Percentiles rank a stretch among this genome's conserved stretches.
Evolutionary conservation across 2,888 invertebrate genomes (phyloP).

Genomic region (Pherbina coryleti): DNA sequence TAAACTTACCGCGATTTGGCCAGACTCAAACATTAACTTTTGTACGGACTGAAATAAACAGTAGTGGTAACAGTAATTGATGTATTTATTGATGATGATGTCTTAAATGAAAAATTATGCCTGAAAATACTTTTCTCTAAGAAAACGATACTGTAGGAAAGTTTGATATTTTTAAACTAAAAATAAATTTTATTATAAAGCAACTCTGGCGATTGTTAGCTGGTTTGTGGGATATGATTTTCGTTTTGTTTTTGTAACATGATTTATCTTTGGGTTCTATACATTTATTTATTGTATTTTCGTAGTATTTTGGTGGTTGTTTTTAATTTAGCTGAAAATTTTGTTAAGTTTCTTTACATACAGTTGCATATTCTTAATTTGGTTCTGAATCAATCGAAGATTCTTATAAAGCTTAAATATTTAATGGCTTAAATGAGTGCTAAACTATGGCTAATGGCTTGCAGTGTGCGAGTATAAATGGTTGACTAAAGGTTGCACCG

Average conservation of each 20-base stretch:
- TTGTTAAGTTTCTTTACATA: slow-evolving; percentile 10
- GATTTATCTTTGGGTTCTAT: neutral
- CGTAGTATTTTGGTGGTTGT: neutral
- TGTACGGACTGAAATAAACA: slow-evolving; percentile 64
- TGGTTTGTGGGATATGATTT: slow-evolving; percentile 47
- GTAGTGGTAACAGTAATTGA: slow-evolving; percentile 16
- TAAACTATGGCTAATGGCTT: slow-evolving; percentile 10
- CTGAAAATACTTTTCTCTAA: neutral
- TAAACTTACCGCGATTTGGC: slow-evolving; percentile 65
- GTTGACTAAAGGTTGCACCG: neutral
- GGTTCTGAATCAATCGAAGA: neutral
- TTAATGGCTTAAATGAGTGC: slow-evolving; percentile 19
- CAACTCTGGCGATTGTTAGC: slow-evolving; percentile 53
- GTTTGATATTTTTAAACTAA: neutral
- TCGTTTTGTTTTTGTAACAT: neutral
- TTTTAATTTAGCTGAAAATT: neutral
- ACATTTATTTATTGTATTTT: neutral
- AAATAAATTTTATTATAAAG: neutral
- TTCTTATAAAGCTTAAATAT: too few relatives aligned
- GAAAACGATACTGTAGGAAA: neutral
- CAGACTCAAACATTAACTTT: slow-evolving; percentile 67
- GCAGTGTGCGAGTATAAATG: slow-evolving; percentile 14
- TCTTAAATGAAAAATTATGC: neutral
- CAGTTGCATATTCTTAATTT: slow-evolving; percentile 29
- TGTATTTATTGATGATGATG: neutral